These are phyloP conservation scores for Sebastes taczanowskii DNA, from an alignment of 2,797 vertebrate genomes.

Conservation along the genomic window DNA sequence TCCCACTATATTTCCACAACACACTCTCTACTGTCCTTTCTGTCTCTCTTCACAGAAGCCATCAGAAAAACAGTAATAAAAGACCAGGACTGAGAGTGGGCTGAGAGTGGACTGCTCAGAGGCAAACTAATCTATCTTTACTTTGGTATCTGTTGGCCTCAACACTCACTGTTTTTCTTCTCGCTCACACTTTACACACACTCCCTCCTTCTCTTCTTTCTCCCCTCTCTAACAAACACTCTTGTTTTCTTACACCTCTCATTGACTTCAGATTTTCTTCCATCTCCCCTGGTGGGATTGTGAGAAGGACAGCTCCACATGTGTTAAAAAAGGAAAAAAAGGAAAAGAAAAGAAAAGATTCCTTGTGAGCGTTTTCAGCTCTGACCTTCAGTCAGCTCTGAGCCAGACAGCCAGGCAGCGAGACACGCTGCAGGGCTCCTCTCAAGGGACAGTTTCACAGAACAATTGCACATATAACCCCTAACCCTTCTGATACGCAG, in stretches of 20 bases:
- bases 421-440: conserved; percentile 42
- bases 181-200: conserved; percentile 51
- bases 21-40: conserved; percentile 55
- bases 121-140: conserved; percentile 78
- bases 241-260: conserved; percentile 58
- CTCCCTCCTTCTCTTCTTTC: not conserved
- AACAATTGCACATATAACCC: conserved; percentile 67
- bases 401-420: conserved; percentile 39
- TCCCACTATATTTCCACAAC: conserved; percentile 59
- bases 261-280: conserved; percentile 49
- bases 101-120: conserved; percentile 68
- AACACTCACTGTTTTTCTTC: conserved; percentile 63
- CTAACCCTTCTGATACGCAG: conserved; percentile 33
- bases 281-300: conserved; percentile 37
- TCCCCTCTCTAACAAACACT: conserved; percentile 34
- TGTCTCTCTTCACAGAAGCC: conserved; percentile 61
- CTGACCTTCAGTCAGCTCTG: conserved; percentile 57
- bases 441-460: conserved; percentile 60
- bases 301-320: conserved; percentile 35
- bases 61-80: conserved; percentile 73
- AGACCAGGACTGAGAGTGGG: conserved; percentile 70
- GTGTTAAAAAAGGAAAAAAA: conserved; percentile 26
- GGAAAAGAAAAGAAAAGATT: conserved; percentile 7
- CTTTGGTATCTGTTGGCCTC: conserved; percentile 62
- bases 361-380: conserved; percentile 26